A percentile compares a stretch with the other conserved stretches of the same genome.
phyloP scores from a whole-genome alignment of 1,140 invertebrate species.

The Euura lappo region DNA sequence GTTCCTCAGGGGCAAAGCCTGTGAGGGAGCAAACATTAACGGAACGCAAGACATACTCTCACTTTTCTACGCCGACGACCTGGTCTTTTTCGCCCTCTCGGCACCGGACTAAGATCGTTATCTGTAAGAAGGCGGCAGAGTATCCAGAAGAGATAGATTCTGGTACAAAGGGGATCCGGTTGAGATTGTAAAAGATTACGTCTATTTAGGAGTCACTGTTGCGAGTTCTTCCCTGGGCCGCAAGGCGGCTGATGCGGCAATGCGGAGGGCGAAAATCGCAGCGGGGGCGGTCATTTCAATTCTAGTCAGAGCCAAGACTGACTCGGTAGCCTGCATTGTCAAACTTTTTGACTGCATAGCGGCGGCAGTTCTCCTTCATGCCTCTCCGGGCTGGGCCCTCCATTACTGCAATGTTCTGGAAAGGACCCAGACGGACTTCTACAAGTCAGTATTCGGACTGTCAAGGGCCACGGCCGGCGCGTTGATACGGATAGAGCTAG shows the following conservation, averaged over 20 bases:
- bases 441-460: no score
- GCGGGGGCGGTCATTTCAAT: slow-evolving; percentile 6
- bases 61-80: slow-evolving; percentile 13
- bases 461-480: no score
- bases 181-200: slow-evolving; percentile 21
- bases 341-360: no score
- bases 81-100: slow-evolving; percentile 22
- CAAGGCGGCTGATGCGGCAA: slow-evolving; percentile 8
- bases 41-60: slow-evolving; percentile 12
- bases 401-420: no score
- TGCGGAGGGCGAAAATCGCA: slow-evolving; percentile 16
- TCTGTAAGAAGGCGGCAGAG: slow-evolving; percentile 25
- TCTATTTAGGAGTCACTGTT: slow-evolving; percentile 24
- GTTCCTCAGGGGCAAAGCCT: background rate
- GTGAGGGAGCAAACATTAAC: slow-evolving; percentile 10
- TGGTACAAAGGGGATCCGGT: slow-evolving; percentile 10
- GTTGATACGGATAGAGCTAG: no score
- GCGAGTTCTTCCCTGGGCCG: slow-evolving; percentile 9
- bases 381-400: no score
- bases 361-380: no score
- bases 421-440: no score
- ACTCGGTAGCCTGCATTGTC: background rate
- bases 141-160: slow-evolving; percentile 13
- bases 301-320: slow-evolving; percentile 6
- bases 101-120: slow-evolving; percentile 23